Base-by-base conservation (phyloP, 2,888 invertebrate species). In the Ecdyonurus torrentis region DNA sequence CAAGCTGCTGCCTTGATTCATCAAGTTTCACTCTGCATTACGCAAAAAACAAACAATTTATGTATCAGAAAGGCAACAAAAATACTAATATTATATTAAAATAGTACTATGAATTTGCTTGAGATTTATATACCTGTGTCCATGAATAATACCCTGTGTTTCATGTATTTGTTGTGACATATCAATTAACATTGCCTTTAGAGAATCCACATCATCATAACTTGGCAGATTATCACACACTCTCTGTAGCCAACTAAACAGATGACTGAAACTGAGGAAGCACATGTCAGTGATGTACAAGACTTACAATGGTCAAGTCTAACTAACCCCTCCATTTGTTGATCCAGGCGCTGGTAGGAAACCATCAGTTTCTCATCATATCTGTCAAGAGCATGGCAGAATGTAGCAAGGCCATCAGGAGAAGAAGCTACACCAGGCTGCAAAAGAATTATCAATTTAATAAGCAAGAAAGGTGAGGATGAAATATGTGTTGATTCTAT, bases 291-390 rank as follows among this genome's bases (percentile, higher is more conserved):
- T n/a, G n/a, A n/a, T n/a, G n/a, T n/a, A n/a, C n/a, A n/a, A n/a
- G n/a, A n/a, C n/a, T n/a, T n/a, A n/a, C n/a, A n/a, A n/a, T n/a
- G 64, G 75, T 77, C 23, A 77, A 72, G 66, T 81, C 79, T 0
- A 1, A 69, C 72, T 66, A 78, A 78, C 15, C 50, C 78, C 74
- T 10, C 66, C 65, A 77, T 67, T 65, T 76, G 77, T 1, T 68
- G 69, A 52, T 77, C 75, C 15, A 78, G 65, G 52, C 74, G 71
- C 1, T 72, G 69, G 25, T 64, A 58, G 0, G 23, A 52, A 18
- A 22, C 63, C 55, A n/a, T 61, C 63, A 20, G 52, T n/a, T 1
- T 59, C 22, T 55, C 55, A 5, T 55, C 55, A 22, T 55, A 55
- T 7, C 22, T 7, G 55, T 55, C 55, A n/a, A 55, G n/a, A 22